Evolutionary conservation across 2,888 invertebrate genomes (phyloP).

Genomic region (Aphodius sticticus): DNA sequence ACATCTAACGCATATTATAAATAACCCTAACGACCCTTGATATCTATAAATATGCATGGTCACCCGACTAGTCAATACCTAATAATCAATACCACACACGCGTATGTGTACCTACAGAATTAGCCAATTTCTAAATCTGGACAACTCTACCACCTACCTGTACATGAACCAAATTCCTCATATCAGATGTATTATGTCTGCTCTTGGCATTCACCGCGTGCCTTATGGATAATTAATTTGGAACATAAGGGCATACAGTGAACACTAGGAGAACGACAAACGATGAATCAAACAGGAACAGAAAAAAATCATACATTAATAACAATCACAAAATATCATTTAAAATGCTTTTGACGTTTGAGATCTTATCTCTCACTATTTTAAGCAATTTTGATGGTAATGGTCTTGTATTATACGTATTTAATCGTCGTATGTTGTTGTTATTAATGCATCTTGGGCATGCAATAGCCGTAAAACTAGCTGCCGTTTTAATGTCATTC

Average conservation of each 20-base stretch:
- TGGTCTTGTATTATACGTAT: too few species aligned
- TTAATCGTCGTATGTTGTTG: too few species aligned
- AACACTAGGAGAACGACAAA: constrained; percentile 88
- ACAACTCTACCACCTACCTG: background rate
- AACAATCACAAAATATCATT: constrained; percentile 5
- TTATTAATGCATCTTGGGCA: too few species aligned
- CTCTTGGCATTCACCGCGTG: constrained; percentile 99
- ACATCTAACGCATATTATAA: background rate
- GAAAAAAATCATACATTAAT: constrained; percentile 13
- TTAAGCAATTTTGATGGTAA: too few species aligned
- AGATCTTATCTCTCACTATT: too few species aligned
- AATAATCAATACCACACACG: constrained; percentile 16
- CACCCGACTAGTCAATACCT: constrained; percentile 11
- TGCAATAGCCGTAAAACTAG: too few species aligned
- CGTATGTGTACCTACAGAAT: background rate
- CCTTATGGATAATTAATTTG: constrained; percentile 82
- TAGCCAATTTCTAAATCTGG: background rate
- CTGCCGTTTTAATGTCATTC: too few species aligned
- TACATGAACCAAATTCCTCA: background rate
- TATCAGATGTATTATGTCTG: constrained; percentile 70
- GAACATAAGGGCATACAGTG: constrained; percentile 95
- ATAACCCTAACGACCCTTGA: background rate
- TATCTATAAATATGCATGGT: constrained; percentile 9
- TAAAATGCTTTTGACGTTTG: background rate
- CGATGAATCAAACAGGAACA: constrained; percentile 59